Evolutionary conservation across 2,797 vertebrate species (phyloP).

Genomic region (Malurus leucopterus): DNA sequence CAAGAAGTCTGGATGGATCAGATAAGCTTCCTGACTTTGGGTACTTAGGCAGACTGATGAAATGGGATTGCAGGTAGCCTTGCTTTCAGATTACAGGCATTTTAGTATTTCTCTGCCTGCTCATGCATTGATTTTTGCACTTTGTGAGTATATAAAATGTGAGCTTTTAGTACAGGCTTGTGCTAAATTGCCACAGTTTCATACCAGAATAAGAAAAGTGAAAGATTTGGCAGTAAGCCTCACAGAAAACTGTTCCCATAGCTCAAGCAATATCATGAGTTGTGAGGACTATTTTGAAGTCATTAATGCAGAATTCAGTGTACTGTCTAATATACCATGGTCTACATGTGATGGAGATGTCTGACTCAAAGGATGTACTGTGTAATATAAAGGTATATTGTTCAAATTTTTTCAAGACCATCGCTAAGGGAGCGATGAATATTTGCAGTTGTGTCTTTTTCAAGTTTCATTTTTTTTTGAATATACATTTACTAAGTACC

Average conservation of each 20-base stretch:
- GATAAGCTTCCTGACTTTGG: conserved; percentile 7
- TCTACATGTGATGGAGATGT: conserved; percentile 29
- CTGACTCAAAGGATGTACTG: neutral
- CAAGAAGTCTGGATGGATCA: conserved; percentile 1
- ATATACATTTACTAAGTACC: neutral
- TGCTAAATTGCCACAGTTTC: conserved; percentile 47
- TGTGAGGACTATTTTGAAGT: conserved; percentile 41
- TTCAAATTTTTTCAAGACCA: neutral
- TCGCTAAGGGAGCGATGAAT: neutral
- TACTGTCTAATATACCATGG: conserved; percentile 1
- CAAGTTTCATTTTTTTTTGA: conserved; percentile 1
- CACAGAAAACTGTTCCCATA: conserved; percentile 49
- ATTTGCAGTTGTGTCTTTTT: neutral
- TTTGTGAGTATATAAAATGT: conserved; percentile 53
- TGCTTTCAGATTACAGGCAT: neutral
- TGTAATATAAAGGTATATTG: conserved; percentile 1
- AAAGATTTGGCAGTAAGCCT: conserved; percentile 60
- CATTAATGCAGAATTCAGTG: conserved; percentile 57
- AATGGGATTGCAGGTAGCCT: conserved; percentile 6
- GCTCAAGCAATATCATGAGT: conserved; percentile 32
- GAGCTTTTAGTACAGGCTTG: conserved; percentile 47
- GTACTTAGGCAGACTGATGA: conserved; percentile 38
- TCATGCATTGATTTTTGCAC: conserved; percentile 54
- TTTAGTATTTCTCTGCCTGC: conserved; percentile 31
- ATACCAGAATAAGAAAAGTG: conserved; percentile 40